Evolutionary conservation across 2,797 vertebrate genomes (phyloP).

Genomic region (Phalloptychus januarius): DNA sequence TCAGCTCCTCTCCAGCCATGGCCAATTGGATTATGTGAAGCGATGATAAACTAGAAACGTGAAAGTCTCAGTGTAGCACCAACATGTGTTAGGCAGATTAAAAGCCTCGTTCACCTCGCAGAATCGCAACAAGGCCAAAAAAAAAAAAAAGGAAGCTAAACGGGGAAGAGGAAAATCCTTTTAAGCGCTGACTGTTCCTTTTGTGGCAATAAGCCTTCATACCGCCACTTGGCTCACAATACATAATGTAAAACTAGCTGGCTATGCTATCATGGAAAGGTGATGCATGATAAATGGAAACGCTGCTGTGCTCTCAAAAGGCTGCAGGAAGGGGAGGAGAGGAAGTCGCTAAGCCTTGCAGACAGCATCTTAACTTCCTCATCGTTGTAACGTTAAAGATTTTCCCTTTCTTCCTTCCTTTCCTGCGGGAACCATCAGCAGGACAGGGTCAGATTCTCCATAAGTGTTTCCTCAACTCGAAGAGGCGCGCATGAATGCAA

Average conservation of each 20-base stretch:
- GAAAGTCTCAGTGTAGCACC: slow-evolving; percentile 50
- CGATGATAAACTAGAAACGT: slow-evolving; percentile 61
- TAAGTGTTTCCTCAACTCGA: slow-evolving; percentile 35
- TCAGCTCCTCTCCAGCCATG: slow-evolving; percentile 60
- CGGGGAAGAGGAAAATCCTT: slow-evolving; percentile 33
- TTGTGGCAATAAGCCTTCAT: slow-evolving; percentile 49
- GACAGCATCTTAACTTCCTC: slow-evolving; percentile 41
- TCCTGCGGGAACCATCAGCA: slow-evolving; percentile 37
- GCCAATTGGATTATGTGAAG: slow-evolving; percentile 77
- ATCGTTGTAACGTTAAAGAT: slow-evolving; percentile 22
- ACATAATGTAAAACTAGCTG: slow-evolving; percentile 63
- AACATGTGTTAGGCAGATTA: slow-evolving; percentile 64
- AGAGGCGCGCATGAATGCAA: slow-evolving; percentile 41
- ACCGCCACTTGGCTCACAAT: slow-evolving; percentile 54
- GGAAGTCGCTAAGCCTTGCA: slow-evolving; percentile 23
- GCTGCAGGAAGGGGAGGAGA: slow-evolving; percentile 30
- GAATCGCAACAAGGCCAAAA: slow-evolving; percentile 54
- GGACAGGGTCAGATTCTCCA: slow-evolving; percentile 44
- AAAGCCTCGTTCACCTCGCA: slow-evolving; percentile 52
- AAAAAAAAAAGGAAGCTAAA: slow-evolving; percentile 21
- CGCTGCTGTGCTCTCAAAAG: slow-evolving; percentile 23
- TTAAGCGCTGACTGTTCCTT: slow-evolving; percentile 54
- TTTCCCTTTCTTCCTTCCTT: slow-evolving; percentile 1
- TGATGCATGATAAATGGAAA: slow-evolving; percentile 63
- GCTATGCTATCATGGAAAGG: slow-evolving; percentile 48